A percentile compares a stretch with the other conserved stretches of the same genome.
phyloP scores from a whole-genome alignment of 2,888 invertebrate species.

The Papilio protenor region DNA sequence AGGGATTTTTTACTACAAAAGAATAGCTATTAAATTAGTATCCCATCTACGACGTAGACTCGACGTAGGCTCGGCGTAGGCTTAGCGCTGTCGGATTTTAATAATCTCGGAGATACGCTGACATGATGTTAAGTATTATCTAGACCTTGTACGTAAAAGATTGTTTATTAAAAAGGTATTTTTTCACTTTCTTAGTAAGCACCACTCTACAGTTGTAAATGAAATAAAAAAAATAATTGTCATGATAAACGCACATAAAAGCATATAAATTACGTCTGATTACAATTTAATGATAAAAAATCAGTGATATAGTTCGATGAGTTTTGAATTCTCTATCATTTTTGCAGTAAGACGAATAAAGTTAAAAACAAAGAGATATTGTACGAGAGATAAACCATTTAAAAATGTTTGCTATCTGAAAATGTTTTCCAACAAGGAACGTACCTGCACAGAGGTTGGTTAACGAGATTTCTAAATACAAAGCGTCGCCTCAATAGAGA shows the following conservation, averaged over 20 bases:
- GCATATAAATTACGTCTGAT: not conserved
- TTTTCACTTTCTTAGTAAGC: not conserved
- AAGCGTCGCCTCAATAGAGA: not conserved
- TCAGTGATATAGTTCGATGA: no score
- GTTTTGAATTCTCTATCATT: not conserved
- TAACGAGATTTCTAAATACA: slow-evolving; percentile 18
- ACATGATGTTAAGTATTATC: slow-evolving; percentile 11
- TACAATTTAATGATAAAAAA: no score
- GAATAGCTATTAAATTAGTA: not conserved
- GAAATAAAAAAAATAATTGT: not conserved
- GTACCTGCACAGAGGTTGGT: not conserved
- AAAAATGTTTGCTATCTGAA: not conserved
- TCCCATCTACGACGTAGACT: not conserved
- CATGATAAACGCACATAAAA: not conserved
- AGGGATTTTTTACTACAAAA: not conserved
- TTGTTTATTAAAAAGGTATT: not conserved
- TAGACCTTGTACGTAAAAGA: not conserved
- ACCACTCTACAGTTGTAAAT: not conserved
- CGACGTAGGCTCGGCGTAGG: not conserved
- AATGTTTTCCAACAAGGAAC: not conserved
- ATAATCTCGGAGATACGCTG: slow-evolving; percentile 2
- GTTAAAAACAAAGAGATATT: no score
- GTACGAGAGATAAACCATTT: not conserved
- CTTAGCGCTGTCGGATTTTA: slow-evolving; percentile 4
- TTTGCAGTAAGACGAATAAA: not conserved